Percentiles rank a stretch among this genome's conserved stretches.
phyloP scores from a whole-genome alignment of 2,888 invertebrate species.

The Tetragnatha montana region DNA sequence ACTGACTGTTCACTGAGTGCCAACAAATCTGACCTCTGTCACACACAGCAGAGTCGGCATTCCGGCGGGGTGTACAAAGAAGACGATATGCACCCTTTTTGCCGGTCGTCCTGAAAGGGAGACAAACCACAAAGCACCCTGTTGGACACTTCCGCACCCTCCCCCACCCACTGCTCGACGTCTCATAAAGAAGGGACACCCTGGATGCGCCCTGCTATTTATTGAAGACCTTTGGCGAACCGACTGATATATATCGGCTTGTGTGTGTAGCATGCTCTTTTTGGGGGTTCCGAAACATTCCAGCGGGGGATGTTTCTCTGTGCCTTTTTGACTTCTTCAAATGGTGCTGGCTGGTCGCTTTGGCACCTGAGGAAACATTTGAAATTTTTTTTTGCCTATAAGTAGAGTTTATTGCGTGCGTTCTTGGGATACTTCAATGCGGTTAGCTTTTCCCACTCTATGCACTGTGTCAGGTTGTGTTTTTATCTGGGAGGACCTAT shows the following conservation, averaged over 20 bases:
- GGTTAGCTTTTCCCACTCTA: too few relatives aligned
- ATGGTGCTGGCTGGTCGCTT: too few relatives aligned
- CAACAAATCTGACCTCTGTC: background rate
- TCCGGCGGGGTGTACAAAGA: background rate
- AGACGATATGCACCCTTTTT: background rate
- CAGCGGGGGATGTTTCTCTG: background rate
- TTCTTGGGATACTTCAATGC: too few relatives aligned
- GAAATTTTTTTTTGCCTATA: too few relatives aligned
- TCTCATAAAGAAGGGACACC: slow-evolving; percentile 27
- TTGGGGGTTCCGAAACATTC: background rate
- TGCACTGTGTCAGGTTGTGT: too few relatives aligned
- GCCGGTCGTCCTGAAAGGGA: background rate
- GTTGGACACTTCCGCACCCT: background rate
- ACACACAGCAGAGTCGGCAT: background rate
- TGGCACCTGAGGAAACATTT: too few relatives aligned
- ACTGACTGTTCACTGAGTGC: background rate
- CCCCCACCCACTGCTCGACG: slow-evolving; percentile 18
- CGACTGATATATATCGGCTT: background rate
- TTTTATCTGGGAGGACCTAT: too few relatives aligned
- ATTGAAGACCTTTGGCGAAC: background rate
- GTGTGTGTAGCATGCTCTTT: background rate
- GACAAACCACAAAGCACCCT: background rate
- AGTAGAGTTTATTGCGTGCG: too few relatives aligned
- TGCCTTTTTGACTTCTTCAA: background rate
- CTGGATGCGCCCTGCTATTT: background rate